Percentiles rank a stretch among this genome's conserved stretches.
These are phyloP conservation scores for Pygmarrhopalites habei DNA, from an alignment of 1,140 invertebrate genomes.

Conservation along the genomic window DNA sequence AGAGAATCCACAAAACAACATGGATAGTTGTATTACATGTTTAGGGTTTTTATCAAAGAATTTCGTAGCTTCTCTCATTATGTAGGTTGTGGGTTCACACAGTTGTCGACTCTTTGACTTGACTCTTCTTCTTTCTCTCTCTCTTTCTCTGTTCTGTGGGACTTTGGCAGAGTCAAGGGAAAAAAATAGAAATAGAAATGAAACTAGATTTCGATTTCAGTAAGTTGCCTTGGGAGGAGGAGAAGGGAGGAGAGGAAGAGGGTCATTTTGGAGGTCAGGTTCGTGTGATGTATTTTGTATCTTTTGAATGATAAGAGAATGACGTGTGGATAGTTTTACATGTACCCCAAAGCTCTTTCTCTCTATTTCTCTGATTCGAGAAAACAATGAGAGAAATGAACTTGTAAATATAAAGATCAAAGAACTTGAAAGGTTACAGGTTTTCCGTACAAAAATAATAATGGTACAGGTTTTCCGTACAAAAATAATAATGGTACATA, in stretches of 20 bases:
- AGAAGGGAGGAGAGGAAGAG: neutral
- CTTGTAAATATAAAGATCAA: neutral
- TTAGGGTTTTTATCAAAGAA: neutral
- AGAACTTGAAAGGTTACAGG: too few species aligned
- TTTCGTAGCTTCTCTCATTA: neutral
- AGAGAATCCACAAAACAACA: neutral
- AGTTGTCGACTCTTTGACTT: neutral
- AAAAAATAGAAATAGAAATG: neutral
- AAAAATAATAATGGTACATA: too few species aligned
- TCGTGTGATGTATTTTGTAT: neutral
- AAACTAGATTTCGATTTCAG: conserved; percentile 9
- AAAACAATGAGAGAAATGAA: neutral
- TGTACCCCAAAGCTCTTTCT: neutral
- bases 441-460: too few species aligned
- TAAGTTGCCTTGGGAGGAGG: neutral
- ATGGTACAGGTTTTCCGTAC: too few species aligned
- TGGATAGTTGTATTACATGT: neutral
- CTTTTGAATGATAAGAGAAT: neutral
- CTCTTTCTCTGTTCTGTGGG: neutral
- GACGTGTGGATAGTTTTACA: neutral
- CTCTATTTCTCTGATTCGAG: neutral
- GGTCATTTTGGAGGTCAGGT: neutral
- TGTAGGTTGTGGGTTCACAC: neutral
- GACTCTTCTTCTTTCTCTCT: neutral
- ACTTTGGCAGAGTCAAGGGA: neutral